Evolutionary conservation across 1,140 invertebrate genomes (phyloP), one percentile per base, ranked within the genome.

Genomic region (Pogonus chalceus): DNA sequence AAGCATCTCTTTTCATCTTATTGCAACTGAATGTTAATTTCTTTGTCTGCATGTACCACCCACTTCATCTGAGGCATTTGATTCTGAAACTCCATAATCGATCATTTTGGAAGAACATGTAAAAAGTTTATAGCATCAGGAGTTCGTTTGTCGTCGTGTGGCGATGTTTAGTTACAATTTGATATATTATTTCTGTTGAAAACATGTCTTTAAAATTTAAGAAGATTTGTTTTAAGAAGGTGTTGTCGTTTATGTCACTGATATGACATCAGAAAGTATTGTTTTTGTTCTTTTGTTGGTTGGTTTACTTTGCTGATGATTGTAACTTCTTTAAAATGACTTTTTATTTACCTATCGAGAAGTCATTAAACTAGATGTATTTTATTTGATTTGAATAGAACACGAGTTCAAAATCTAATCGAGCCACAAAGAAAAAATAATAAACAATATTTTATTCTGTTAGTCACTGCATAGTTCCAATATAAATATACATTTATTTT

Each of bases 141-240:
- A 9, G 3, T 3, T 7, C 18, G 37, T 43, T 43, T 43, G 37
- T 16, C n/a, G n/a, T n/a, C n/a, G n/a, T n/a, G n/a, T n/a, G n/a
- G n/a, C n/a, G n/a, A n/a, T n/a, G n/a, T n/a, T n/a, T n/a, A n/a
- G 23, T 49, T 23, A 52, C 56, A 62, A 58, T 62, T 62, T 62
- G 60, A 62, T 62, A 58, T 60, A 62, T 62, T 62, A 58, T 62
- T 62, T 62, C 58, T 62, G 58, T 58, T 56, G 58, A 58, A 48
- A 56, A 58, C 58, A 51, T 49, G 48, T 53, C 52, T 56, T 57
- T 58, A 57, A 61, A 59, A 61, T 57, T 50, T 52, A 51, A 22
- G 52, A 54, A 60, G 53, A 62, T 62, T 62, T 60, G 60, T 62
- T 62, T 56, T 58, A 26, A 20, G 23, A 31, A 51, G 52, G 48